Evolutionary conservation across 2,113 vertebrate species (phyloP).

Genomic region (Sinocyclocheilus maitianheensis): DNA sequence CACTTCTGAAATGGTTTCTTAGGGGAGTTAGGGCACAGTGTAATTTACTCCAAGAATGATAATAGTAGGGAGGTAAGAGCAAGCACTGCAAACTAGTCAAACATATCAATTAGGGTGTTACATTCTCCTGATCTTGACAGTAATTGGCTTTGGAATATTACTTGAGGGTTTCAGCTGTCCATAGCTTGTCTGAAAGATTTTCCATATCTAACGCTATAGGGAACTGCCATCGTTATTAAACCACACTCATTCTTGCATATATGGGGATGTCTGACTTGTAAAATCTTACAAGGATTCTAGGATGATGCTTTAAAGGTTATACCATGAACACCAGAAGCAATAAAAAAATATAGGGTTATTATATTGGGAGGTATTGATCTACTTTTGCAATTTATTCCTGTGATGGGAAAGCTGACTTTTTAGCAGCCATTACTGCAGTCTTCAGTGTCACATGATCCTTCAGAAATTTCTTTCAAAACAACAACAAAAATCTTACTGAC

Average conservation of each 20-base stretch:
- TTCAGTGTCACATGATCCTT: neutral
- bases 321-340: slow-evolving; percentile 5
- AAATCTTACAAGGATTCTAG: slow-evolving; percentile 1
- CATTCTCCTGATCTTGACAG: slow-evolving; percentile 38
- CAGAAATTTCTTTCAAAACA: neutral
- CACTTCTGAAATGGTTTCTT: slow-evolving; percentile 31
- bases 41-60: slow-evolving; percentile 49
- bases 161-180: slow-evolving; percentile 32
- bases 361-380: neutral
- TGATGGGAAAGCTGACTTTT: no score
- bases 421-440: no score
- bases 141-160: slow-evolving; percentile 16
- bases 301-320: neutral
- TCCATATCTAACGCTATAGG: neutral
- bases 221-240: neutral
- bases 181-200: slow-evolving; percentile 19
- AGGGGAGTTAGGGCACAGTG: slow-evolving; percentile 25
- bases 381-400: no score
- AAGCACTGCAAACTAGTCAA: slow-evolving; percentile 25
- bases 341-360: neutral
- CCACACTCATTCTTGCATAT: neutral
- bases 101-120: slow-evolving; percentile 27
- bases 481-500: neutral
- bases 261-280: neutral
- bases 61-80: slow-evolving; percentile 23